Evolutionary conservation across 2,888 invertebrate genomes (phyloP), one percentile per base, ranked within the genome.

Genomic region (Lymantria dispar): DNA sequence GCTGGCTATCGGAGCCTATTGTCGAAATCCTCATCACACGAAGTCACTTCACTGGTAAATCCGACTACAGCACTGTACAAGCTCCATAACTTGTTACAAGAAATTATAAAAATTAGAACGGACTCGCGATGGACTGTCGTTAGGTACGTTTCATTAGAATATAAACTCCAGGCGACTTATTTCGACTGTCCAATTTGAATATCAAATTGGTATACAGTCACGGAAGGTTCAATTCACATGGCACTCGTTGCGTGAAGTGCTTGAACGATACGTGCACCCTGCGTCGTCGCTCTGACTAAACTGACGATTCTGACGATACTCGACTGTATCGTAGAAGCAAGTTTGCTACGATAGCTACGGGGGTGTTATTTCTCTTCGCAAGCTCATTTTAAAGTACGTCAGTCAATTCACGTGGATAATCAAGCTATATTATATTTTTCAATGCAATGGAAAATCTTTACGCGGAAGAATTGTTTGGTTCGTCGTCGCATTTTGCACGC

Each of bases 291-390:
- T 64, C 77, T 78, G 70, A 62, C 76, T 72, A 69, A 72, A 87
- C 88, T 87, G 83, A 48, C 45, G 45, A 9, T 31, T n/a, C n/a
- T n/a, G n/a, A 22, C 14, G 44, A 37, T 13, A 43, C 15, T 31
- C 53, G 66, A 70, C 62, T 53, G 71, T 66, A 64, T 61, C 74
- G 73, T 75, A 76, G 75, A 68, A 58, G 58, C 56, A 54, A 68
- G 60, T 59, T 56, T 60, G 76, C 81, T 78, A 81, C 83, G 80
- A 81, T 62, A 64, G 84, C 84, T 87, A 86, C 87, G 84, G 80
- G 85, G 83, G 78, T 84, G 76, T 68, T 48, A 49, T 70, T 60
- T 65, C 67, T 75, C 78, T 78, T 74, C 62, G 72, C 78, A 88
- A 88, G 87, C 87, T 88, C 81, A 14, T 12, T 10, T 33, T 38